phyloP scores from a whole-genome alignment of 2,113 vertebrate genomes.

The Coregonus clupeaformis region DNA sequence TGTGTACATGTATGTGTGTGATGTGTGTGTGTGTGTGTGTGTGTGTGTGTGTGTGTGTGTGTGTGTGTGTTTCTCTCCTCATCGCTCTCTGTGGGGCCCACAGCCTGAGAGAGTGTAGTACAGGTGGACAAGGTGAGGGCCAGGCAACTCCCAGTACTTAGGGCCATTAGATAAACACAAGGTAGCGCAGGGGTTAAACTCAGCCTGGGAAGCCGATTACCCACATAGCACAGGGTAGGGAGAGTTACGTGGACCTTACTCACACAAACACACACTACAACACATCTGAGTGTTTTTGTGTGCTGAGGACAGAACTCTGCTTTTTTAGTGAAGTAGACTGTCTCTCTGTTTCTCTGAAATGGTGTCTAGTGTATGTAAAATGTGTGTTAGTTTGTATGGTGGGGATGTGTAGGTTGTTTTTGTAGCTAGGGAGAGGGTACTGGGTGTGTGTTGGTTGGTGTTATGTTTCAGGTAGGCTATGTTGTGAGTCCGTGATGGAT shows the following conservation, averaged over 20 bases:
- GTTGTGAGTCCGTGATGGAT: too few species aligned
- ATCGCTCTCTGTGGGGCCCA: conserved; percentile 4
- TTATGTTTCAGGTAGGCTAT: background rate
- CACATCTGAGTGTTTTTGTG: background rate
- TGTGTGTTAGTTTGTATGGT: background rate
- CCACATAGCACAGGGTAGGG: background rate
- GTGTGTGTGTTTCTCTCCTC: background rate
- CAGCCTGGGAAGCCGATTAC: background rate
- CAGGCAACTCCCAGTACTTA: conserved; percentile 20
- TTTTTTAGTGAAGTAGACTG: background rate
- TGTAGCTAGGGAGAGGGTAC: background rate
- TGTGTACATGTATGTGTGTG: too few species aligned
- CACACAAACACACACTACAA: background rate
- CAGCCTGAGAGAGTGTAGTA: conserved; percentile 1
- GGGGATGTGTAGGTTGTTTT: background rate
- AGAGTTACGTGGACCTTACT: background rate
- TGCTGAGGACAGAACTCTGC: background rate
- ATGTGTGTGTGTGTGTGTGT: too few species aligned
- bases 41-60: too few species aligned
- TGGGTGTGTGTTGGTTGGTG: background rate
- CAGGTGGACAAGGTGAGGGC: conserved; percentile 15
- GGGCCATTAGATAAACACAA: conserved; percentile 18
- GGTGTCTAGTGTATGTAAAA: background rate
- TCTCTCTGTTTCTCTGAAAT: background rate
- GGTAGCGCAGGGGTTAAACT: conserved; percentile 28